phyloP scores from a whole-genome alignment of 92 coral and sea anemone genomes.

The Palythoa heliodiscus region DNA sequence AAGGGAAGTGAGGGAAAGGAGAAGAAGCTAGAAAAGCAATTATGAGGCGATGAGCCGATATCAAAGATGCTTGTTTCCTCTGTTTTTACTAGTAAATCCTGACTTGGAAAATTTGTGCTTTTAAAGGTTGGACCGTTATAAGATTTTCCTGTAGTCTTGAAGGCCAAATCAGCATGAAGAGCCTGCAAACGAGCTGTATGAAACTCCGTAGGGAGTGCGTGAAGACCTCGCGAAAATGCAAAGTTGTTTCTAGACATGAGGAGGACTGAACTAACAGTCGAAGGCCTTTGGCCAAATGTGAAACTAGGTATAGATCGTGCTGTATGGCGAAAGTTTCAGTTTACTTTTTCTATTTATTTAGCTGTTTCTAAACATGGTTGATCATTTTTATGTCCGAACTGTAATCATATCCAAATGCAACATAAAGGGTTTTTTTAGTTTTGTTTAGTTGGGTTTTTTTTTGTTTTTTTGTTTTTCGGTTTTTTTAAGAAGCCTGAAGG shows the following conservation, averaged over 20 bases:
- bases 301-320: no score
- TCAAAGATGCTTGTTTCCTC: background rate
- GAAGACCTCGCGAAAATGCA: background rate
- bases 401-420: no score
- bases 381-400: no score
- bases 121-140: background rate
- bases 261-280: no score
- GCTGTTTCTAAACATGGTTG: no score
- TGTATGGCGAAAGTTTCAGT: no score
- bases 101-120: background rate
- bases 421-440: no score
- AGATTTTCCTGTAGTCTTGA: background rate
- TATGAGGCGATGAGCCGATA: background rate
- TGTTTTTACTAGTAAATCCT: background rate
- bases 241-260: no score
- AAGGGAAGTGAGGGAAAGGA: background rate
- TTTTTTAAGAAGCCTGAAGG: background rate
- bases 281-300: no score
- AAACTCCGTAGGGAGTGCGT: background rate
- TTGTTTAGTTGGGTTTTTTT: no score
- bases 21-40: background rate
- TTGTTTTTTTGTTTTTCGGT: no score
- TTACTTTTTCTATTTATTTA: no score
- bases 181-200: background rate
- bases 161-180: background rate